Conservation (phyloP, 2,797 vertebrate species). For the Pristis pectinata region DNA sequence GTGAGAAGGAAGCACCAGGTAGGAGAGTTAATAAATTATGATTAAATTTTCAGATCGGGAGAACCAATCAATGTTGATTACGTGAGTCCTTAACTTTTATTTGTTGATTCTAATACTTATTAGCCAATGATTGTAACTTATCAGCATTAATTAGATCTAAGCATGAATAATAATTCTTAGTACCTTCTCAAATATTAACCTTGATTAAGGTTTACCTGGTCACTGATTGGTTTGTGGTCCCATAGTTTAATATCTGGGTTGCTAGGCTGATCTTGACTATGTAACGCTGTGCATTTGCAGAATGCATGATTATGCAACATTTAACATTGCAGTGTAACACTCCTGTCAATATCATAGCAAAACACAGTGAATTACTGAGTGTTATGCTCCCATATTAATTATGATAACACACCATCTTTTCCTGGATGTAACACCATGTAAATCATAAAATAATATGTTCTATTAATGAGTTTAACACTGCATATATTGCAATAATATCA, state of each 20-base stretch:
- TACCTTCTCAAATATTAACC: not conserved
- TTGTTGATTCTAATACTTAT: not conserved
- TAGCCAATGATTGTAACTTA: not conserved
- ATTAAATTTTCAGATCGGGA: slow-evolving; percentile 72
- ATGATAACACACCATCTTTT: no score
- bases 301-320: not conserved
- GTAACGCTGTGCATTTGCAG: not conserved
- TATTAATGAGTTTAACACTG: no score
- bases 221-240: not conserved
- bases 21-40: not conserved
- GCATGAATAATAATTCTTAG: not conserved
- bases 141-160: not conserved
- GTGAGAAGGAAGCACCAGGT: not conserved
- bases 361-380: no score
- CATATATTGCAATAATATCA: not conserved
- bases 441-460: no score
- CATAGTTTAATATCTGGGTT: not conserved
- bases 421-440: no score
- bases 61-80: slow-evolving; percentile 96
- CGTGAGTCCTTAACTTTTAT: slow-evolving; percentile 66
- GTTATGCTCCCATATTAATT: no score
- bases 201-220: not conserved
- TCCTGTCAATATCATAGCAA: no score
- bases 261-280: not conserved
- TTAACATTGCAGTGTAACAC: not conserved